Evolutionary conservation across 2,113 vertebrate species (phyloP).

Genomic region (Cyanoliseus patagonus): DNA sequence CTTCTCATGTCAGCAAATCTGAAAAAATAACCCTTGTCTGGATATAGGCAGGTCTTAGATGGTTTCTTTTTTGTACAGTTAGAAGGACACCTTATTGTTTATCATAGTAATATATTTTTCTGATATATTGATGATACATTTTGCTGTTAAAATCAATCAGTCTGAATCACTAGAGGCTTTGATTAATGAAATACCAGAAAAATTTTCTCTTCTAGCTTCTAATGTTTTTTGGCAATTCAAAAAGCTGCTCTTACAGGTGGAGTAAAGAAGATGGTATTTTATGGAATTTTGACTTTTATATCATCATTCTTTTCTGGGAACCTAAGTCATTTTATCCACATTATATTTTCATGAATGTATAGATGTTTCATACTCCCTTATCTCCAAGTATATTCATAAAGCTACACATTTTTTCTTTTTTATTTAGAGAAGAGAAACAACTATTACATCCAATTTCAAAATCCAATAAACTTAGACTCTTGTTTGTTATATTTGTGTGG

Average conservation of each 20-base stretch:
- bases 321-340: neutral
- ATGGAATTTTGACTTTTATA: neutral
- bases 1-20: neutral
- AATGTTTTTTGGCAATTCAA: neutral
- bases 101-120: neutral
- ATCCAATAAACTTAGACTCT: neutral
- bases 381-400: neutral
- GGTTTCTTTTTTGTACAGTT: neutral
- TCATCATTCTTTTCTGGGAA: neutral
- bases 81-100: neutral
- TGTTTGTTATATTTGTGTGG: neutral
- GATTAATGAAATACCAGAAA: neutral
- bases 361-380: neutral
- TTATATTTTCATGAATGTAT: neutral
- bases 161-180: neutral
- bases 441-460: neutral
- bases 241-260: neutral
- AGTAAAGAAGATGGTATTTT: neutral
- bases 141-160: neutral
- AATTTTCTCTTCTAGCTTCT: neutral
- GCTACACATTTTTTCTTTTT: neutral
- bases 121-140: neutral
- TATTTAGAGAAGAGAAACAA: neutral
- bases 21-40: neutral
- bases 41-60: neutral